Evolutionary conservation across 1,140 invertebrate genomes (phyloP), one percentile per base, ranked within the genome.

Genomic region (Chionoecetes opilio): DNA sequence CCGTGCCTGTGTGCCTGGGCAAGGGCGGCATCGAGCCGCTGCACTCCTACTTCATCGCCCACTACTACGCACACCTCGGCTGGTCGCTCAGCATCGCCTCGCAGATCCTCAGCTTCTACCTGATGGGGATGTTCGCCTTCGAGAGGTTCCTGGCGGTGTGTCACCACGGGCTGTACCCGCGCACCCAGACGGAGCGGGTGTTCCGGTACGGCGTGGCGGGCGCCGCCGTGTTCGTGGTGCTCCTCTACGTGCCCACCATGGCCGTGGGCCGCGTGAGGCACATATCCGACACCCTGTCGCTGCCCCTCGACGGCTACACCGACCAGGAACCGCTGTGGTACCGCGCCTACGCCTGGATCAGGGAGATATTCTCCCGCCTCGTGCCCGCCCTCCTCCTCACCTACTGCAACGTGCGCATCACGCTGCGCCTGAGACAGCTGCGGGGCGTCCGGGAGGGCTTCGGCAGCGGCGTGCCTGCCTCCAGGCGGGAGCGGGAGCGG

Each of bases 91-190:
- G 94, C 94, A 95, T 95, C 34, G 90, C 35, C 31, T 29, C 90
- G 17, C 94, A 95, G 94, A 95, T 92, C 82, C 46, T 95, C 84
- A 95, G 94, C 46, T 95, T 92, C 84, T 95, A 95, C 90, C 94
- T 95, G 17, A 95, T 95, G 94, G 75, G 89, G 0, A 92, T 90
- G 94, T 95, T 95, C 85, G 94, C 94, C 46, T 92, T 86, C 46
- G 94, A 95, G 21, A 41, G 94, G 8, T 95, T 63, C 82, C 94
- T 95, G 41, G 94, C 94, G 82, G 90, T 95, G 46, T 95, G 94
- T 26, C 53, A 84, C 46, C 94, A 95, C 46, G 38, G 35, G 21
- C 34, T 63, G 90, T 95, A 92, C 94, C 90, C 38, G 21, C 29
- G 31, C 82, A 95, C 90, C 84, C 94, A 92, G 90, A 38, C 31